Conservation (phyloP, 2,113 vertebrate species). For the Hyla sarda region DNA sequence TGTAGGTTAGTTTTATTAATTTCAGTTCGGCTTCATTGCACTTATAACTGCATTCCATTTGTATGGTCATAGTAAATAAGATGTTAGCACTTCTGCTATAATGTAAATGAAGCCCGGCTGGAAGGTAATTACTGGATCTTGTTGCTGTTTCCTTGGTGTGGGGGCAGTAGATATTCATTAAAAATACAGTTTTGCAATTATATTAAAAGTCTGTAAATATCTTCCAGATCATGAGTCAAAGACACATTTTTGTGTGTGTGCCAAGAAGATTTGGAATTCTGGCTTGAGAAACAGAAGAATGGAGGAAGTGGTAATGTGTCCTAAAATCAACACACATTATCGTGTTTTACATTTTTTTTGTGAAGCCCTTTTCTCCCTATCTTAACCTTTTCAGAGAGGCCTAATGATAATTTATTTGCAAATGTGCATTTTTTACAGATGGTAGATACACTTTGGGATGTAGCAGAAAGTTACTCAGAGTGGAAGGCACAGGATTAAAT, state of each 20-base stretch:
- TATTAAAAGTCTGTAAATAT: conserved; percentile 45
- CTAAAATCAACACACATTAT: conserved; percentile 33
- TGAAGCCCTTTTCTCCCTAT: conserved; percentile 25
- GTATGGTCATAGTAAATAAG: not conserved
- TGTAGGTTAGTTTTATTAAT: too few species aligned
- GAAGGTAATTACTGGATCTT: conserved; percentile 20
- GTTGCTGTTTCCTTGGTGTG: conserved; percentile 33
- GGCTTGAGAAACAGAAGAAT: conserved; percentile 40
- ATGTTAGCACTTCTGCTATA: not conserved
- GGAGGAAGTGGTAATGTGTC: conserved; percentile 55
- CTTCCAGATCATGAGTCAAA: conserved; percentile 51
- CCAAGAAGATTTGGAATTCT: conserved; percentile 50
- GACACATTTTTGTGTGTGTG: conserved; percentile 43
- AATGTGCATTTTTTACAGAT: conserved; percentile 2
- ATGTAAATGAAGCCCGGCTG: too few species aligned
- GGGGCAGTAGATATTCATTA: conserved; percentile 44
- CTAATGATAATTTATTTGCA: conserved; percentile 14
- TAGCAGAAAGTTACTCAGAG: not conserved
- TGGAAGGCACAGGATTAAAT: not conserved
- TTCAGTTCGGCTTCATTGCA: not conserved
- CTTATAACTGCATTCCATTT: not conserved
- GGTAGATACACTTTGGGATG: not conserved
- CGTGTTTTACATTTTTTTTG: conserved; percentile 19
- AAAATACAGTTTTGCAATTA: conserved; percentile 53
- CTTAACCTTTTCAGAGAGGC: conserved; percentile 31